Conservation (phyloP, 2,888 invertebrate genomes). For the Itoplectis maculator region DNA sequence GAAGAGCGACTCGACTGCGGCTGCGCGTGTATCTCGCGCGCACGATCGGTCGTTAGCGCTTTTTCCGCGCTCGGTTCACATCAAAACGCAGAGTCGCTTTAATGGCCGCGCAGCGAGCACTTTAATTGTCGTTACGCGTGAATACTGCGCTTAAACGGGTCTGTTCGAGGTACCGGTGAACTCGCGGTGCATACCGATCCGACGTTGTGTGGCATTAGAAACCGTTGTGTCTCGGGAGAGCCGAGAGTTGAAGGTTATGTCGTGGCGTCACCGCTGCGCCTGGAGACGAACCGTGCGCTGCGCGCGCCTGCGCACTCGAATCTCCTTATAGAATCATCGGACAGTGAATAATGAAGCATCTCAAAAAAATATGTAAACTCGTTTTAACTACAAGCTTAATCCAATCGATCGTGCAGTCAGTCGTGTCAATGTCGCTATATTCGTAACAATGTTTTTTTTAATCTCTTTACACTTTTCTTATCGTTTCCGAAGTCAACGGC, state of each 20-base stretch:
- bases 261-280: not conserved
- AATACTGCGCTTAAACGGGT: slow-evolving; percentile 8
- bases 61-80: slow-evolving; percentile 45
- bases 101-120: slow-evolving; percentile 52
- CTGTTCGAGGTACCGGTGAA: slow-evolving; percentile 2
- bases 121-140: slow-evolving; percentile 52
- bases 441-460: too few species aligned
- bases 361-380: too few species aligned
- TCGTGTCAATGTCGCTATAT: too few species aligned
- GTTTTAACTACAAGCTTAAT: too few species aligned
- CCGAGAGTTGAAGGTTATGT: not conserved
- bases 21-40: slow-evolving; percentile 25
- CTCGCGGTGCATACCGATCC: slow-evolving; percentile 2
- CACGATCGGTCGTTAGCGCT: slow-evolving; percentile 54
- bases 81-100: slow-evolving; percentile 60
- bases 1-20: not conserved
- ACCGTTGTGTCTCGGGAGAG: slow-evolving; percentile 22
- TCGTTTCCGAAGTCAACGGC: too few species aligned
- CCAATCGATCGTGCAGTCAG: too few species aligned
- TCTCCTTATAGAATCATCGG: too few species aligned
- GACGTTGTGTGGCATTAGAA: not conserved
- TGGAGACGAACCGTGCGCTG: slow-evolving; percentile 24
- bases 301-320: slow-evolving; percentile 5
- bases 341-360: too few species aligned
- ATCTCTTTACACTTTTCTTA: too few species aligned